Evolutionary conservation across 2,888 invertebrate species (phyloP).

Genomic region (Tipula vernalis): DNA sequence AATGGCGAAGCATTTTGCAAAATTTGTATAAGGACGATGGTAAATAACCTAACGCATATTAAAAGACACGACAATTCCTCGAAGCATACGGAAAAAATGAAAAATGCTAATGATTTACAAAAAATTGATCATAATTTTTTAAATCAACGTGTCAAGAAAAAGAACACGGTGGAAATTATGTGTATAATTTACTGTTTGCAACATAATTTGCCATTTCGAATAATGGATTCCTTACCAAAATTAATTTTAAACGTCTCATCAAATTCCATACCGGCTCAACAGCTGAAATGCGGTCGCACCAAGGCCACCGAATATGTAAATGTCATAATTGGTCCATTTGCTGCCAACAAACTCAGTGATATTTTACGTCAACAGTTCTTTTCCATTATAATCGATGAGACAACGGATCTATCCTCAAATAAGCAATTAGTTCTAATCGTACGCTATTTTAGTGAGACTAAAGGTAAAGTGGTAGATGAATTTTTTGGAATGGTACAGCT

Average conservation of each 20-base stretch:
- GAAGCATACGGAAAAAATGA: background rate
- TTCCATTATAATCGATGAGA: background rate
- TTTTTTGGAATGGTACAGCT: background rate
- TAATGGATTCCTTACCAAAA: background rate
- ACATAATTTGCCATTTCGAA: background rate
- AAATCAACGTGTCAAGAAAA: background rate
- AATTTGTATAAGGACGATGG: background rate
- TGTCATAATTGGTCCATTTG: background rate
- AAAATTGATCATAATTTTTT: background rate
- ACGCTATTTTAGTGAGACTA: background rate
- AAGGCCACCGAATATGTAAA: background rate
- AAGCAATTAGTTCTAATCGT: background rate
- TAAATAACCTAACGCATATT: background rate
- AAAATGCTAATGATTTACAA: background rate
- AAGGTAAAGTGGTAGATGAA: background rate
- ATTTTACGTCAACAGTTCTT: background rate
- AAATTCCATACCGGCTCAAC: background rate
- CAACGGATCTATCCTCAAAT: background rate
- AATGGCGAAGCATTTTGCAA: background rate
- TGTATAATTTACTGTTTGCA: background rate
- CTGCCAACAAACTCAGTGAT: background rate
- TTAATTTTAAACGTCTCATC: background rate
- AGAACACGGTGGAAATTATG: background rate
- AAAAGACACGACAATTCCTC: background rate
- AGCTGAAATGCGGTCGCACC: background rate